phyloP scores from a whole-genome alignment of 2,797 vertebrate genomes.

The Enteromius argenteus region DNA sequence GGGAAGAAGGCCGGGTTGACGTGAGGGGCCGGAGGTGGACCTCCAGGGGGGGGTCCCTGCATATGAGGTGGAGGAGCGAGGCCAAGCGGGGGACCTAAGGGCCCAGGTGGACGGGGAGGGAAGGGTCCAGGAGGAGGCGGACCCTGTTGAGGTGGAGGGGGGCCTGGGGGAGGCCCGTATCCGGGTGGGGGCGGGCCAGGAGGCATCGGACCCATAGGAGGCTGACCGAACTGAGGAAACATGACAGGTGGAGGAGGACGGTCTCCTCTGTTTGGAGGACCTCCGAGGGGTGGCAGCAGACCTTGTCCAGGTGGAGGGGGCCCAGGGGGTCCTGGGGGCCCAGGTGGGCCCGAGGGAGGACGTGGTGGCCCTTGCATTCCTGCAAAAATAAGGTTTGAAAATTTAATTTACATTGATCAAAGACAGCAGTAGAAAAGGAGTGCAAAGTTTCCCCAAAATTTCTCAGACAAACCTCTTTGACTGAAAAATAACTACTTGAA shows the following conservation, averaged over 20 bases:
- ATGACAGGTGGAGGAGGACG: constrained; percentile 96
- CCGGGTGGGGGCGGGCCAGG: constrained; percentile 96
- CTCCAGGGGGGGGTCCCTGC: constrained; percentile 95
- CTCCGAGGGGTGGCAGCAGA: constrained; percentile 90
- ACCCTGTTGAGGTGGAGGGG: constrained; percentile 89
- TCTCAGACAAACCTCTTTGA: background rate
- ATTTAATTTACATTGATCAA: background rate
- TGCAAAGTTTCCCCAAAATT: too few species aligned
- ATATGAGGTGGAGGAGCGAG: constrained; percentile 95
- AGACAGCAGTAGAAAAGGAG: background rate
- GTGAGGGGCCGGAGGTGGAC: constrained; percentile 95
- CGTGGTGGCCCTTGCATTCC: constrained; percentile 89
- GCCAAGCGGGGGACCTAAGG: constrained; percentile 92
- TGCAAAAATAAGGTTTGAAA: constrained; percentile 58
- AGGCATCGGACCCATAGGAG: constrained; percentile 86
- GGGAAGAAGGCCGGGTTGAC: constrained; percentile 99
- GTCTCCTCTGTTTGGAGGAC: constrained; percentile 95
- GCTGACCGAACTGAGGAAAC: constrained; percentile 97
- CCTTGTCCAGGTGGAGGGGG: constrained; percentile 94
- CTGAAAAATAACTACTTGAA: background rate
- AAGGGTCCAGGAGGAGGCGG: constrained; percentile 94
- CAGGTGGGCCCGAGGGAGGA: constrained; percentile 93
- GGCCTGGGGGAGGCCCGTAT: constrained; percentile 90
- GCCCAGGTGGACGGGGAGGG: constrained; percentile 93
- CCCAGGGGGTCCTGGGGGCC: constrained; percentile 90